Conservation (phyloP, 2,797 vertebrate species). For the Cirrhinus molitorella region DNA sequence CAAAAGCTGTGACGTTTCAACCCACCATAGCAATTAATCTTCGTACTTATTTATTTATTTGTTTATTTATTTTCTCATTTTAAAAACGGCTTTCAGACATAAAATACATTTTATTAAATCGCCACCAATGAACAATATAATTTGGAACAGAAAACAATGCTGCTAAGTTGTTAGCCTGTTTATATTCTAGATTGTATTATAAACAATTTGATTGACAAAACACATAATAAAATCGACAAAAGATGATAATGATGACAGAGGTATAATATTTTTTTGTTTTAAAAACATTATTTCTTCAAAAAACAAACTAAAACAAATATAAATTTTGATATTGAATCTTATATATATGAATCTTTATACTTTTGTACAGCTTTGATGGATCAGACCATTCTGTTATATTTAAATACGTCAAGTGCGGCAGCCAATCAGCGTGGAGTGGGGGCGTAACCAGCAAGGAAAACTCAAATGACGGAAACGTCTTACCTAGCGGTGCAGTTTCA, state of each 20-base stretch:
- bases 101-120: neutral
- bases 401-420: constrained; percentile 49
- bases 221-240: neutral
- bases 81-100: neutral
- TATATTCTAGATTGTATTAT: neutral
- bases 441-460: constrained; percentile 66
- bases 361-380: neutral
- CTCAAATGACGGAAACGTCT: constrained; percentile 60
- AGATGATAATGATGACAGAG: neutral
- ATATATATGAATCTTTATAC: no score
- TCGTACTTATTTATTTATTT: no score
- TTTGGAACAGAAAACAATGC: neutral
- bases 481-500: constrained; percentile 70
- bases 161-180: neutral
- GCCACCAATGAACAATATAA: neutral
- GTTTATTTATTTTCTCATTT: neutral
- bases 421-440: constrained; percentile 60
- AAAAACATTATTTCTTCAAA: neutral
- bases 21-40: neutral
- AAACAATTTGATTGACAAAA: neutral
- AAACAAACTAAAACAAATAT: neutral
- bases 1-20: neutral
- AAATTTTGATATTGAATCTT: no score
- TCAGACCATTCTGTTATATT: constrained; percentile 43
- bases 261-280: neutral